Percentiles rank a stretch among this genome's conserved stretches.
Conservation (phyloP, 2,113 vertebrate genomes). For the Theropithecus gelada region DNA sequence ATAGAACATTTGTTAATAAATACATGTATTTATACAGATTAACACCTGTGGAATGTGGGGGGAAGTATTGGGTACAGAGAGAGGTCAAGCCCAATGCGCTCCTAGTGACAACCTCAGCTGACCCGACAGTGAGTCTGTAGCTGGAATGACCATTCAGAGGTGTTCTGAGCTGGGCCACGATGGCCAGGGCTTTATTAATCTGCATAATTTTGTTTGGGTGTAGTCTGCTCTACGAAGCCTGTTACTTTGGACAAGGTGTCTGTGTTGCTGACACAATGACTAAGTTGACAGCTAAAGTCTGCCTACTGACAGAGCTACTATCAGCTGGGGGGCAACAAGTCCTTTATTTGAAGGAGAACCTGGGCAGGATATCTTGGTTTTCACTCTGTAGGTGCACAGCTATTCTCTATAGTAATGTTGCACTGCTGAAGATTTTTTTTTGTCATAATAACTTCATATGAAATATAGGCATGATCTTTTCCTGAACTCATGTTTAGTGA, state of each 20-base stretch:
- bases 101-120: background rate
- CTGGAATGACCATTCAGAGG: background rate
- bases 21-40: background rate
- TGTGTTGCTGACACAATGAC: background rate
- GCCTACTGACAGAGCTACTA: rapidly evolving
- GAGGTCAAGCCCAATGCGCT: no score
- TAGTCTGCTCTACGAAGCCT: background rate
- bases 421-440: background rate
- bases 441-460: background rate
- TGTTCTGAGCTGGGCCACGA: background rate
- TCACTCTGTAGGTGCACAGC: no score
- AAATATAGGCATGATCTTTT: background rate
- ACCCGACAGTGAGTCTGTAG: rapidly evolving
- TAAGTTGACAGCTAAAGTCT: background rate
- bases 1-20: background rate
- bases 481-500: background rate
- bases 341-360: background rate
- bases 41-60: background rate
- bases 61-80: background rate
- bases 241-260: background rate
- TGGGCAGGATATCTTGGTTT: background rate
- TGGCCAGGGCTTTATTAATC: background rate
- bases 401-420: background rate
- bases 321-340: background rate
- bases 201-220: background rate